Percentiles rank a stretch among this genome's conserved stretches.
Evolutionary conservation across 2,113 vertebrate species (phyloP).

Genomic region (Macquaria australasica): DNA sequence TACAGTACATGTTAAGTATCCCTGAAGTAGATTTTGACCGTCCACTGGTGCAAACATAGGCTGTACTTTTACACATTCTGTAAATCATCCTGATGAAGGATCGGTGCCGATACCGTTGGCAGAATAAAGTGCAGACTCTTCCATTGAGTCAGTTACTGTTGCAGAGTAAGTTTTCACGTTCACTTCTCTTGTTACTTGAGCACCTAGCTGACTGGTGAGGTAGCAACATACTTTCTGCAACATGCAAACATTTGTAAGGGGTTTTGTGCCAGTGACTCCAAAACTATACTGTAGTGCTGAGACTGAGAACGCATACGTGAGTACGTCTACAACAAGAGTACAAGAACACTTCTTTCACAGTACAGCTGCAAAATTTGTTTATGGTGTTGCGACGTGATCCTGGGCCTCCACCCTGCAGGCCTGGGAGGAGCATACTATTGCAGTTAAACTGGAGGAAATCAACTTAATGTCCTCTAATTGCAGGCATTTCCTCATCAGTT

Average conservation of each 20-base stretch:
- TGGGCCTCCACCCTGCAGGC: slow-evolving; percentile 36
- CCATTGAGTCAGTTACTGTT: not conserved
- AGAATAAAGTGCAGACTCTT: slow-evolving; percentile 4
- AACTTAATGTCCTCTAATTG: slow-evolving; percentile 64
- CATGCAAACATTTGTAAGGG: not conserved
- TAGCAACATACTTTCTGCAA: not conserved
- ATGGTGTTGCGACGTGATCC: slow-evolving; percentile 13
- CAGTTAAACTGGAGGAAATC: slow-evolving; percentile 57
- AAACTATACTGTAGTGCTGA: not conserved
- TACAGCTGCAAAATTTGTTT: slow-evolving; percentile 42
- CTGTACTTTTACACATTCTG: not conserved
- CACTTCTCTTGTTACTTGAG: not conserved
- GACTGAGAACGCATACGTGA: not conserved
- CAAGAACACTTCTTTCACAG: slow-evolving; percentile 22
- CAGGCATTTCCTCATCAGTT: slow-evolving; percentile 70
- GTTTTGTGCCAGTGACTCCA: not conserved
- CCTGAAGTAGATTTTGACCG: too few species aligned
- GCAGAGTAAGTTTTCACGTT: slow-evolving; percentile 3
- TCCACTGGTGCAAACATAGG: not conserved
- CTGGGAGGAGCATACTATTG: slow-evolving; percentile 45
- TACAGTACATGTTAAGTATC: not conserved
- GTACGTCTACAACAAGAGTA: not conserved
- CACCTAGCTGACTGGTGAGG: not conserved
- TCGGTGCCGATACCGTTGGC: not conserved
- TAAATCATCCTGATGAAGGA: not conserved